These are phyloP conservation scores for Myanophis thanlyinensis DNA, from an alignment of 2,113 vertebrate genomes.

Conservation along the genomic window DNA sequence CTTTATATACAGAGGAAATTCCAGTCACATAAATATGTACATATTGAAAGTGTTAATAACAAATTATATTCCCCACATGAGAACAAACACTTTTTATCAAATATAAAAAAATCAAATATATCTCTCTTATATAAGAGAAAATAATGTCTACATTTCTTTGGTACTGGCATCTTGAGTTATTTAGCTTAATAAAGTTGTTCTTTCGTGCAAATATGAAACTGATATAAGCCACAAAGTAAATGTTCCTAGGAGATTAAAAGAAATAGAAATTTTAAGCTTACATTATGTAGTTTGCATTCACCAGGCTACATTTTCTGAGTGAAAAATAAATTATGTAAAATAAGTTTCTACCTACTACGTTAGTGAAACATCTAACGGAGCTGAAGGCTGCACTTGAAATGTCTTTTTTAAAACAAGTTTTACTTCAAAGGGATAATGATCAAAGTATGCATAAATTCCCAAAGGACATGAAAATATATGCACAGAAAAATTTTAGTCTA, in stretches of 20 bases:
- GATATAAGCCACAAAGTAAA: conserved; percentile 19
- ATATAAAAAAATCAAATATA: no score
- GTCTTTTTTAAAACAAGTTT: conserved; percentile 78
- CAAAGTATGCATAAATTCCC: conserved; percentile 83
- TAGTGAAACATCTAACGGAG: conserved; percentile 75
- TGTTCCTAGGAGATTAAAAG: conserved; percentile 20
- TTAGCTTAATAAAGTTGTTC: neutral
- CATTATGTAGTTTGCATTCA: conserved; percentile 32
- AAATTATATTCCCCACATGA: neutral
- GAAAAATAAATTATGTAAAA: conserved; percentile 76
- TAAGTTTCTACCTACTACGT: conserved; percentile 57
- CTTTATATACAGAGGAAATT: neutral
- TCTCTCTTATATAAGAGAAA: neutral
- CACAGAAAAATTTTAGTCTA: conserved; percentile 66
- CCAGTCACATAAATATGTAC: neutral
- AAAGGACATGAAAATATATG: conserved; percentile 68
- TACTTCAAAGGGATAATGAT: conserved; percentile 85
- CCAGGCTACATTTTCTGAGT: conserved; percentile 57
- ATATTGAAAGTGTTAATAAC: neutral
- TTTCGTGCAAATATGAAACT: conserved; percentile 8
- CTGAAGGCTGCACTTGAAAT: conserved; percentile 75
- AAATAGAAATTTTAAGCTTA: conserved; percentile 42
- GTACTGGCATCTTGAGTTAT: neutral
- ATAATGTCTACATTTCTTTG: neutral
- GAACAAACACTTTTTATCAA: neutral